phyloP scores from a whole-genome alignment of 2,113 vertebrate species.

The Ptilonorhynchus violaceus region DNA sequence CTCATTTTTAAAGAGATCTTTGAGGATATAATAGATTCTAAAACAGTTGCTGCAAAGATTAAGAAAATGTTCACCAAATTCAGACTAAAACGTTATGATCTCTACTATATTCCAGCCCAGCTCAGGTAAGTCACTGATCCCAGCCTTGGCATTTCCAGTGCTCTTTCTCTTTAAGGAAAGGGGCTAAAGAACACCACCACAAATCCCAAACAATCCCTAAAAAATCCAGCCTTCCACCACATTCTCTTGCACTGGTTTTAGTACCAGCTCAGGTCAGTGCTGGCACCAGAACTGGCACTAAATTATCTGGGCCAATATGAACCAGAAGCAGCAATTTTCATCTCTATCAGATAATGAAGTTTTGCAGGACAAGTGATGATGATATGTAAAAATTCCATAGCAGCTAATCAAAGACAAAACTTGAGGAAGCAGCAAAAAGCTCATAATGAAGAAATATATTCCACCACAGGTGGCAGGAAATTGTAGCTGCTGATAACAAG shows the following conservation, averaged over 20 bases:
- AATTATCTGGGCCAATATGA: not conserved
- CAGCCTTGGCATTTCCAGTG: not conserved
- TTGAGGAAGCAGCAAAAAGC: conserved; percentile 28
- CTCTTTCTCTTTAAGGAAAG: not conserved
- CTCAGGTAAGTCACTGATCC: not conserved
- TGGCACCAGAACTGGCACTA: not conserved
- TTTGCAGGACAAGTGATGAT: not conserved
- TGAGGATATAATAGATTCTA: not conserved
- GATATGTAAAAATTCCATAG: conserved; percentile 1
- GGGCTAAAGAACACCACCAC: fast-evolving
- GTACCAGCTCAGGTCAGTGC: not conserved
- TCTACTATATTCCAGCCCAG: not conserved
- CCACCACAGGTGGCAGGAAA: conserved; percentile 54
- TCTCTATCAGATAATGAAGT: not conserved
- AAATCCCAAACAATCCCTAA: not conserved
- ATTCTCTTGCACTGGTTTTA: not conserved
- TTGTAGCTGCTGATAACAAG: conserved; percentile 37
- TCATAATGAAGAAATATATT: conserved; percentile 45
- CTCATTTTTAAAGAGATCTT: not conserved
- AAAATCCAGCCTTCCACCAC: not conserved
- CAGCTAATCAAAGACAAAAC: conserved; percentile 9
- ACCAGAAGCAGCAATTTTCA: not conserved
- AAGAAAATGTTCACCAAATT: not conserved
- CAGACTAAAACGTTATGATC: not conserved
- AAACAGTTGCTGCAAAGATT: not conserved